Evolutionary conservation across 2,888 invertebrate species (phyloP).

Genomic region (Pseudococcus viburni): DNA sequence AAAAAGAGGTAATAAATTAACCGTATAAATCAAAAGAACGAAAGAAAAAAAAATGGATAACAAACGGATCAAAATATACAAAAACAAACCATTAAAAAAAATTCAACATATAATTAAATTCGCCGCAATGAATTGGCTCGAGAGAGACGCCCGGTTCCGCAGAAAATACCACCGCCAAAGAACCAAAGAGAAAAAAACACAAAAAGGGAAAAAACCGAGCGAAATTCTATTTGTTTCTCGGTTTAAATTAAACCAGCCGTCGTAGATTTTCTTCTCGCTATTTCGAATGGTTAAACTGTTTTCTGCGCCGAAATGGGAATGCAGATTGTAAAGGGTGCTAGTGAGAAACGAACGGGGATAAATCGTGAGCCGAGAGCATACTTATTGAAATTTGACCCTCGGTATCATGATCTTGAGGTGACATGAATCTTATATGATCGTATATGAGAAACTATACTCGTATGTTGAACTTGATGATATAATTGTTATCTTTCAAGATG

Average conservation of each 20-base stretch:
- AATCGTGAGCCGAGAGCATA: background rate
- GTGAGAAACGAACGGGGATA: background rate
- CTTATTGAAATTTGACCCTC: conserved; percentile 40
- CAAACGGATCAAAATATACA: conserved; percentile 54
- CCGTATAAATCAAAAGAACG: conserved; percentile 40
- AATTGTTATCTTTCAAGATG: conserved; percentile 52
- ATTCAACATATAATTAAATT: conserved; percentile 57
- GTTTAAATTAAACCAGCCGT: conserved; percentile 40
- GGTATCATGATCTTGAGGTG: conserved; percentile 43
- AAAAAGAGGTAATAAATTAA: conserved; percentile 50
- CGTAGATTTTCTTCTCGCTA: conserved; percentile 39
- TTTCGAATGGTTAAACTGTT: background rate
- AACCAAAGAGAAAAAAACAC: no score
- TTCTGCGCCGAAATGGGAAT: background rate
- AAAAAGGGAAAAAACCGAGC: conserved; percentile 11
- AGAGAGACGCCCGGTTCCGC: conserved; percentile 3
- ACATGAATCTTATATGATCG: background rate
- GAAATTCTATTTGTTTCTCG: conserved; percentile 29
- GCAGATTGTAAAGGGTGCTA: background rate
- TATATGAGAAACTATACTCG: background rate
- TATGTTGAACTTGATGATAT: conserved; percentile 46
- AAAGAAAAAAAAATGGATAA: conserved; percentile 33
- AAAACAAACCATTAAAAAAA: conserved; percentile 55
- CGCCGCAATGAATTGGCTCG: conserved; percentile 37
- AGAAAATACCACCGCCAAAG: no score